These are phyloP conservation scores for Myioborus melanocephalus DNA, from an alignment of 2,797 vertebrate species.

Conservation along the genomic window DNA sequence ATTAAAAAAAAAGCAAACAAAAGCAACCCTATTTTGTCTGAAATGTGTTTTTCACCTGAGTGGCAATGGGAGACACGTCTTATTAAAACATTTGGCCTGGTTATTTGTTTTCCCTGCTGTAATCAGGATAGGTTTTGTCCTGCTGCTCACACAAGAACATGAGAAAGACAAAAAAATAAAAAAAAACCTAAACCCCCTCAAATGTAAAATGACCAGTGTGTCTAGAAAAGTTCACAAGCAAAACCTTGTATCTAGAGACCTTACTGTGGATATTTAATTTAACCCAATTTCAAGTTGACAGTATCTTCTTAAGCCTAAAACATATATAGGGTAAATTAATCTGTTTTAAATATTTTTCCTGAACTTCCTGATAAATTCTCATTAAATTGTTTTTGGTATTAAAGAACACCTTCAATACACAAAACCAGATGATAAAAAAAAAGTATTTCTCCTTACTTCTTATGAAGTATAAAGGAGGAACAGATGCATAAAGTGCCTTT, in stretches of 20 bases:
- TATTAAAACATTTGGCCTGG: not conserved
- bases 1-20: not conserved
- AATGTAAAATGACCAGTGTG: not conserved
- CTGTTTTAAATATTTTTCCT: not conserved
- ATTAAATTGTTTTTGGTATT: not conserved
- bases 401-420: not conserved
- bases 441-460: not conserved
- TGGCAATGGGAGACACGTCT: not conserved
- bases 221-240: not conserved
- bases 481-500: not conserved
- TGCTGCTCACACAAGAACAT: not conserved
- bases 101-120: not conserved
- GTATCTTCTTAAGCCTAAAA: not conserved
- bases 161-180: not conserved
- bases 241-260: not conserved
- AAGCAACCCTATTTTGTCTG: not conserved
- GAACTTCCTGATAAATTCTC: not conserved
- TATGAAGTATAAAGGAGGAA: not conserved
- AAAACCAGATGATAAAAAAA: not conserved
- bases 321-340: not conserved
- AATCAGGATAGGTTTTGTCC: not conserved
- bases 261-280: not conserved
- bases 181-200: not conserved
- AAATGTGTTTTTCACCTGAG: not conserved
- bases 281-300: not conserved